Percentiles rank a stretch among this genome's conserved stretches.
Conservation (phyloP, 1,140 invertebrate genomes). For the Drosophila ambigua region DNA sequence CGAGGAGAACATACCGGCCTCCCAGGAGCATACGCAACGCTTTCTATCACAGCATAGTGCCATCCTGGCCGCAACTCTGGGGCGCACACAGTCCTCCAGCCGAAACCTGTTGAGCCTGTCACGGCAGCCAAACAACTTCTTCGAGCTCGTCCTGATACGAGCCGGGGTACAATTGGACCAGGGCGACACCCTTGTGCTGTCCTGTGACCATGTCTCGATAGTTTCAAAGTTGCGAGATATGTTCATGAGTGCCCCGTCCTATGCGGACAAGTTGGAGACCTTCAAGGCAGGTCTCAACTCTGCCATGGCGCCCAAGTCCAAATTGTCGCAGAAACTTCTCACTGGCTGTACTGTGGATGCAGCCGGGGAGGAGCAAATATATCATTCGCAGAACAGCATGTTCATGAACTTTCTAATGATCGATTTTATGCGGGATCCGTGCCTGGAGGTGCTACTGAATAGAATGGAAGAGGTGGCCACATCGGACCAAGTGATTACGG, state of each 20-base stretch:
- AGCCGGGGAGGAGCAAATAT: constrained; percentile 65
- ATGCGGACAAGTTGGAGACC: constrained; percentile 71
- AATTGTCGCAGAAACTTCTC: constrained; percentile 79
- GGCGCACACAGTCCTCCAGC: constrained; percentile 68
- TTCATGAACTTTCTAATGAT: constrained; percentile 84
- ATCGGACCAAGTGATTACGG: constrained; percentile 18
- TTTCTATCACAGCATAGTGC: constrained; percentile 79
- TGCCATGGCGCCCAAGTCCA: constrained; percentile 74
- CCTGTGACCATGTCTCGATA: constrained; percentile 78
- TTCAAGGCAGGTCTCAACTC: constrained; percentile 82
- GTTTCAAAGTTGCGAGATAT: constrained; percentile 70
- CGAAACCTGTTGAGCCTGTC: constrained; percentile 37
- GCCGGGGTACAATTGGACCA: constrained; percentile 73
- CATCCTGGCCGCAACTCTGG: constrained; percentile 65
- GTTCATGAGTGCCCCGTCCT: constrained; percentile 60
- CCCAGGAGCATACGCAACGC: constrained; percentile 78
- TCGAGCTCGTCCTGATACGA: constrained; percentile 71
- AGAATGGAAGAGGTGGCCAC: constrained; percentile 74
- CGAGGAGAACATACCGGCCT: constrained; percentile 78
- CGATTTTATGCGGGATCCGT: constrained; percentile 78
- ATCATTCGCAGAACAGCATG: constrained; percentile 84
- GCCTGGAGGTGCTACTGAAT: constrained; percentile 83
- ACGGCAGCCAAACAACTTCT: constrained; percentile 77
- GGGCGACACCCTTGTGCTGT: constrained; percentile 65
- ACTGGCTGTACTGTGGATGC: constrained; percentile 69